phyloP scores from a whole-genome alignment of 37 sponge, comb jelly and placozoan genomes.

The Tethya wilhelma region DNA sequence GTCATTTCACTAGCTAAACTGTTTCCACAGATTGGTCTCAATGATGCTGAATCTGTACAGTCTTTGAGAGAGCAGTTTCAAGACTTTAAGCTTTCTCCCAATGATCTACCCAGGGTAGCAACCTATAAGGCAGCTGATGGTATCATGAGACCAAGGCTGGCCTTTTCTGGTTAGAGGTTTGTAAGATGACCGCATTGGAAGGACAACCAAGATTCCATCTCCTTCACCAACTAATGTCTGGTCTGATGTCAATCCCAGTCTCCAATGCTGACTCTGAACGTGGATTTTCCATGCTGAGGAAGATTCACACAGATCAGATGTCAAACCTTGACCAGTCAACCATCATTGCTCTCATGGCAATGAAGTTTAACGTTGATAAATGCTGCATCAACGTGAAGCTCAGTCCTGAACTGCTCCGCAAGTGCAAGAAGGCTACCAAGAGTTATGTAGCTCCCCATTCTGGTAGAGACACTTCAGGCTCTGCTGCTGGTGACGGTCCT shows the following conservation, averaged over 20 bases:
- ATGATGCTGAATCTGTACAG: constrained; percentile 4
- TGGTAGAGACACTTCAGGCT: too few relatives aligned
- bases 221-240: constrained; percentile 37
- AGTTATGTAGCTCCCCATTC: too few relatives aligned
- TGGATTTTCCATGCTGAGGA: too few relatives aligned
- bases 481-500: too few relatives aligned
- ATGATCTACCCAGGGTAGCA: constrained; percentile 6
- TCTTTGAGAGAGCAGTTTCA: constrained; percentile 45
- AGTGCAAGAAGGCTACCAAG: too few relatives aligned
- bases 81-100: constrained; percentile 32
- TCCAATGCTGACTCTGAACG: constrained; percentile 47
- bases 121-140: background rate
- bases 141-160: constrained; percentile 25
- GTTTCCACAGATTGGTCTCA: constrained; percentile 15
- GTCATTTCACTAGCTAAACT: constrained; percentile 5
- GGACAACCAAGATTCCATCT: constrained; percentile 38
- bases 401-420: too few relatives aligned
- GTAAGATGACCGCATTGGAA: constrained; percentile 45
- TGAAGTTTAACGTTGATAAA: constrained; percentile 22
- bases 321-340: too few relatives aligned
- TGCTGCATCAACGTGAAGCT: too few relatives aligned
- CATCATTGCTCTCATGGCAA: constrained; percentile 34
- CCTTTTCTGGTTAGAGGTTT: background rate
- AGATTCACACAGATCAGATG: too few relatives aligned
- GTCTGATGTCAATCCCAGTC: too few relatives aligned